Conservation (phyloP, 2,797 vertebrate species). For the Labroides dimidiatus region DNA sequence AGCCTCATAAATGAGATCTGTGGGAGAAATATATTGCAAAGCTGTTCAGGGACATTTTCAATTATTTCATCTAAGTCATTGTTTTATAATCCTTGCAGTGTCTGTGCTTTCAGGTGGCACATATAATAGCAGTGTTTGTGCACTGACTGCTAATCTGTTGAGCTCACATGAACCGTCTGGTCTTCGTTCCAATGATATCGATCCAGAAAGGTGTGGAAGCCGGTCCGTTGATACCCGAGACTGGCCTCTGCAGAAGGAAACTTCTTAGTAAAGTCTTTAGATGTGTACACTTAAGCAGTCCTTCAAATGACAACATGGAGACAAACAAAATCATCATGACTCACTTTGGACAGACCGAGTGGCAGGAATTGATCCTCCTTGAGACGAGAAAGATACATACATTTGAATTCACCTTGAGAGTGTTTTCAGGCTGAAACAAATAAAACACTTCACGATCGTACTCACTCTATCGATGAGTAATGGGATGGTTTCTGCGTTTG, state of each 20-base stretch:
- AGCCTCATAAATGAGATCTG: neutral
- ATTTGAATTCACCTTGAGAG: neutral
- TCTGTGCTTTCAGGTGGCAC: neutral
- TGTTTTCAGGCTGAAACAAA: neutral
- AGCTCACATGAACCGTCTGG: constrained; percentile 86
- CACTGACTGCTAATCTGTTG: neutral
- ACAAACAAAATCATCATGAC: neutral
- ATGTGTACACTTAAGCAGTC: too few species aligned
- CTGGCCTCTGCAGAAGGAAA: constrained; percentile 64
- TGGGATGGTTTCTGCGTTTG: constrained; percentile 71
- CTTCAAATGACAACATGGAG: neutral
- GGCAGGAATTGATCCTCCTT: neutral
- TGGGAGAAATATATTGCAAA: neutral
- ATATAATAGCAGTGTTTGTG: neutral
- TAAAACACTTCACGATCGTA: constrained; percentile 12
- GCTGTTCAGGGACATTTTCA: neutral
- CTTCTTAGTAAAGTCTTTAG: neutral
- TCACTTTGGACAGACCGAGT: neutral
- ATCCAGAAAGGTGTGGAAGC: constrained; percentile 84
- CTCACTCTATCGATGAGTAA: constrained; percentile 87
- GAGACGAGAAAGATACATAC: neutral
- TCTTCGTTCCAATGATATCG: constrained; percentile 78
- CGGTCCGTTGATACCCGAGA: constrained; percentile 63
- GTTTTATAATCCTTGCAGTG: neutral
- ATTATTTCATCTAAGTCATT: neutral